Base-by-base conservation (phyloP, 2,888 invertebrate species). In the Celastrina argiolus region DNA sequence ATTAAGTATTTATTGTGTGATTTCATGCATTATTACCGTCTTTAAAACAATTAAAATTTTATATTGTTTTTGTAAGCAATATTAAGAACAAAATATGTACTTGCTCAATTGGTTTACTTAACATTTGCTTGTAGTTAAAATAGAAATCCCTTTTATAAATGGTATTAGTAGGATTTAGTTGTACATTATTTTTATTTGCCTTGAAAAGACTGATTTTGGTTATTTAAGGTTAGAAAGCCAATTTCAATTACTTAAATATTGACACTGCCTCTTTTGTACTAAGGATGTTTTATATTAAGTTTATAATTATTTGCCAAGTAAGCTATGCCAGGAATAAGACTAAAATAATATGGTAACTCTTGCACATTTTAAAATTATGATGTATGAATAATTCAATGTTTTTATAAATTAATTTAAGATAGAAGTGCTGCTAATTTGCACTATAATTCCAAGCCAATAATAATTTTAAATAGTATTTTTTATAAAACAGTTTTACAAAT, bases 201-300 rank as follows among this genome's bases (percentile, higher is more conserved):
- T 51, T 67, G 65, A 66, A 70, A 80, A 81, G 81, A 81, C 81
- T 81, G 81, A 81, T 76, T 80, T 81, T 79, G 67, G 69, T 78
- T 78, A 75, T 68, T 72, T 51, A 22, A 51, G 51, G 22, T 39
- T 61, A 59, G 34, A 59, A 34, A 16, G 59, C 59, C 59, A 59
- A 36, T 59, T 34, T 59, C 59, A 59, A 18, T n/a, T n/a, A n/a
- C 10, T 59, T 12, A 10, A 58, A 61, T 61, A 36, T 22, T 61
- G 36, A 22, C 61, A 61, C 61, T 61, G 61, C 61, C 39, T 61
- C 63, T 72, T 42, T 64, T 63, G 4, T 16, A 26, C 12, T 69
- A 22, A 18, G 51, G 45, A 66, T 66, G 56, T 36, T 34, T 56
- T 63, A 26, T 39, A 22, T 6, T 61, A 3, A 16, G 18, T 61